Percentiles rank a stretch among this genome's conserved stretches.
phyloP scores from a whole-genome alignment of 1,140 invertebrate species.

The Nylanderia fulva region DNA sequence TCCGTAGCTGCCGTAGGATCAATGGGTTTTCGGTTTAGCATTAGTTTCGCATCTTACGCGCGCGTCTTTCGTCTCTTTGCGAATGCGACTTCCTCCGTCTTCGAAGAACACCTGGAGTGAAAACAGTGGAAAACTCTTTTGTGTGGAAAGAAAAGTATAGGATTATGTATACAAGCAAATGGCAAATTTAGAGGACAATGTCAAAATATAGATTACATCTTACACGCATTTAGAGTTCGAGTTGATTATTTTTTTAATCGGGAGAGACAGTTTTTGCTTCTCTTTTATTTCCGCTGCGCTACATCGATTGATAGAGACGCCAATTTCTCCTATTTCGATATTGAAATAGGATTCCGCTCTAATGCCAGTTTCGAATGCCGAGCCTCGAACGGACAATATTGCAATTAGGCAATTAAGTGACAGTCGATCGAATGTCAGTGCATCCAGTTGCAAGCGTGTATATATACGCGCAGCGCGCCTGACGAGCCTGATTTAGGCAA shows the following conservation, averaged over 20 bases:
- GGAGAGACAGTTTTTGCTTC: neutral
- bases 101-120: neutral
- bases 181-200: too few relatives aligned
- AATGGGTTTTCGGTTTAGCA: constrained; percentile 55
- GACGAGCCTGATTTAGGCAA: constrained; percentile 68
- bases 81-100: neutral
- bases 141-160: neutral
- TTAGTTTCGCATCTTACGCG: constrained; percentile 9
- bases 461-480: constrained; percentile 60
- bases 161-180: neutral
- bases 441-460: constrained; percentile 53
- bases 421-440: constrained; percentile 67
- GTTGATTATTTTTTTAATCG: neutral
- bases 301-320: neutral
- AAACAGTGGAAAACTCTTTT: constrained; percentile 10
- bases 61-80: neutral
- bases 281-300: neutral
- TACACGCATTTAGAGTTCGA: neutral
- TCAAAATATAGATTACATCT: neutral
- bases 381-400: constrained; percentile 70
- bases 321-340: constrained; percentile 42
- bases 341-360: constrained; percentile 71
- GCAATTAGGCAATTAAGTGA: constrained; percentile 71
- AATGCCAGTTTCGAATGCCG: constrained; percentile 69
- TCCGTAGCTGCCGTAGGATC: constrained; percentile 29